phyloP scores from a whole-genome alignment of 53 echinoderm and acorn worm species.

The Actinopyga echinites region DNA sequence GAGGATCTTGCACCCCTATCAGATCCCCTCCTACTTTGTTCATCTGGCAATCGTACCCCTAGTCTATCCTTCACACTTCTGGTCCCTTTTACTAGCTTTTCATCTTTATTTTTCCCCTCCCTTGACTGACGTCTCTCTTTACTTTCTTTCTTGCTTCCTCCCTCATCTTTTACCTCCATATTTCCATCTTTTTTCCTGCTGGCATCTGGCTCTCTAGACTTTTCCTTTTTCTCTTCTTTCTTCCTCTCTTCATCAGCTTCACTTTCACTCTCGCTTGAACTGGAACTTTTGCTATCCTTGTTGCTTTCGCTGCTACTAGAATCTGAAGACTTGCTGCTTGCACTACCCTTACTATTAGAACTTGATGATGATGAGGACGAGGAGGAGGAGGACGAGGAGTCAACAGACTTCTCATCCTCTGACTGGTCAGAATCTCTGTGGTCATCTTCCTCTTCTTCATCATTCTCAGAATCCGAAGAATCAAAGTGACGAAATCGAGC shows the following conservation, averaged over 20 bases:
- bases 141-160: neutral
- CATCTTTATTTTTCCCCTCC: neutral
- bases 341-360: neutral
- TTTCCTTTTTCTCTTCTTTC: neutral
- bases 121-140: neutral
- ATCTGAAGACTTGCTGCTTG: constrained; percentile 16
- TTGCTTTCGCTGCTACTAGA: constrained; percentile 7
- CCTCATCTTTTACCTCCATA: neutral
- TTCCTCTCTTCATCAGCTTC: neutral
- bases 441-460: constrained; percentile 25
- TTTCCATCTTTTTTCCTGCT: neutral
- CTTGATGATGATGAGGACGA: constrained; percentile 19
- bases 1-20: too few relatives aligned
- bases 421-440: neutral
- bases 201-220: neutral
- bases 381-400: constrained; percentile 20
- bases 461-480: constrained; percentile 45
- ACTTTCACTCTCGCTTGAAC: neutral
- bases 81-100: neutral
- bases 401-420: constrained; percentile 13
- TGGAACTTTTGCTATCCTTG: neutral
- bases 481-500: constrained; percentile 51
- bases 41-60: neutral
- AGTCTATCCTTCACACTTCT: constrained; percentile 36
- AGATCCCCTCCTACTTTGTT: too few relatives aligned